Percentiles rank a stretch among this genome's conserved stretches.
Evolutionary conservation across 2,113 vertebrate species (phyloP).

Genomic region (Dicaeum eximium): DNA sequence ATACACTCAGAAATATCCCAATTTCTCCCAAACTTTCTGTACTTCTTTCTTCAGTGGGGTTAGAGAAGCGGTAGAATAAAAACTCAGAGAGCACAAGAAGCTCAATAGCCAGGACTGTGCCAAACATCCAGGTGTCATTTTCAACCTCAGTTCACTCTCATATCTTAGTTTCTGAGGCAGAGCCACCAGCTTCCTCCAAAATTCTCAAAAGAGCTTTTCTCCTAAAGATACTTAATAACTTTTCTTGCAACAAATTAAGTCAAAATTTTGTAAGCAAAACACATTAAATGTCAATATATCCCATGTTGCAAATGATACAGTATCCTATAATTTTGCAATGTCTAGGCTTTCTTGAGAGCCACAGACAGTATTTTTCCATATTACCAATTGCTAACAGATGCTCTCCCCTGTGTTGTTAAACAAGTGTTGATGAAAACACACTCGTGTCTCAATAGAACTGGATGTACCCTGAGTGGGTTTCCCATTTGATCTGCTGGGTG

Average conservation of each 20-base stretch:
- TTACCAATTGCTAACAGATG: neutral
- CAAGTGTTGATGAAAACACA: constrained; percentile 3
- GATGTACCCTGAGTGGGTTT: neutral
- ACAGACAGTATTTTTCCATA: neutral
- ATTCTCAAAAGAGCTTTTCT: neutral
- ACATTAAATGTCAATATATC: neutral
- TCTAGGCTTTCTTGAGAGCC: neutral
- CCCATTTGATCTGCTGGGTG: neutral
- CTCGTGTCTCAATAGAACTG: neutral
- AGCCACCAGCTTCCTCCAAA: neutral
- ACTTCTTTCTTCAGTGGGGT: neutral
- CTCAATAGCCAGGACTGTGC: neutral
- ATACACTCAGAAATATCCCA: accelerated
- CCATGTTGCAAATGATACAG: neutral
- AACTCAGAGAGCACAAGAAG: neutral
- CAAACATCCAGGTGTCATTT: neutral
- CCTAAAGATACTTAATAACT: neutral
- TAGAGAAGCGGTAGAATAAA: neutral
- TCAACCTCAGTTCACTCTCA: accelerated
- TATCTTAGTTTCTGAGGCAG: neutral
- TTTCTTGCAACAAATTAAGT: neutral
- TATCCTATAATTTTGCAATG: neutral
- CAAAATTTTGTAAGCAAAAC: neutral
- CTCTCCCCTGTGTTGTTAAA: constrained; percentile 12
- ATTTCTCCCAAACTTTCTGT: neutral